phyloP scores from a whole-genome alignment of 2,888 invertebrate genomes.

The Leptopterna dolabrata region DNA sequence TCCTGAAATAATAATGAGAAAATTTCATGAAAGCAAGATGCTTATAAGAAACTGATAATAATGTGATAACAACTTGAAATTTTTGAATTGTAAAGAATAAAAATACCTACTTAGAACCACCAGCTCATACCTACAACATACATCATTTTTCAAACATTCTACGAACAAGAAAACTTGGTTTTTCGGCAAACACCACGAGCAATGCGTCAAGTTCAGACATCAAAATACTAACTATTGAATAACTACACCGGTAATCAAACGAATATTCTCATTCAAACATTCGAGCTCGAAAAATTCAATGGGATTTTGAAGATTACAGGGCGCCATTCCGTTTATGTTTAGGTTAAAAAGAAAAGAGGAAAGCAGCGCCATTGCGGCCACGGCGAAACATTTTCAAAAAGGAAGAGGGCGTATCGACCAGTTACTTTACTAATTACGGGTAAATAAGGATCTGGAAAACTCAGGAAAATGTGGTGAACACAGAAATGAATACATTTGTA shows the following conservation, averaged over 20 bases:
- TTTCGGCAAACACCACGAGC: not conserved
- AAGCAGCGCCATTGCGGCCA: constrained; percentile 56
- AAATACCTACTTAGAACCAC: too few species aligned
- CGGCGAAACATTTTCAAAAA: constrained; percentile 55
- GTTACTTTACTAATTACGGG: not conserved
- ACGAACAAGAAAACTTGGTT: not conserved
- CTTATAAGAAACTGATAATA: not conserved
- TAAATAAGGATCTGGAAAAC: not conserved
- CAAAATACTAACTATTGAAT: not conserved
- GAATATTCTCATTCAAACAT: not conserved
- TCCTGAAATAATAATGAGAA: not conserved
- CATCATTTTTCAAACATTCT: not conserved
- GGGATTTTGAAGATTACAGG: constrained; percentile 8
- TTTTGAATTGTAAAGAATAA: not conserved
- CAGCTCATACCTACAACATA: not conserved
- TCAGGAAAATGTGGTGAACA: not conserved
- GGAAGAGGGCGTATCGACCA: not conserved
- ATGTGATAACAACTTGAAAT: not conserved
- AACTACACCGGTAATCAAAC: not conserved
- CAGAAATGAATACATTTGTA: not conserved
- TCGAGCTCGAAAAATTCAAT: not conserved
- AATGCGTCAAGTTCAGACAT: not conserved
- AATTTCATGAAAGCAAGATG: not conserved
- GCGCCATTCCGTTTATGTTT: constrained; percentile 33
- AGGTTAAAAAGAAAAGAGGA: constrained; percentile 55